These are phyloP conservation scores for Drosophila mercatorum DNA, from an alignment of 2,888 invertebrate species.

Conservation along the genomic window DNA sequence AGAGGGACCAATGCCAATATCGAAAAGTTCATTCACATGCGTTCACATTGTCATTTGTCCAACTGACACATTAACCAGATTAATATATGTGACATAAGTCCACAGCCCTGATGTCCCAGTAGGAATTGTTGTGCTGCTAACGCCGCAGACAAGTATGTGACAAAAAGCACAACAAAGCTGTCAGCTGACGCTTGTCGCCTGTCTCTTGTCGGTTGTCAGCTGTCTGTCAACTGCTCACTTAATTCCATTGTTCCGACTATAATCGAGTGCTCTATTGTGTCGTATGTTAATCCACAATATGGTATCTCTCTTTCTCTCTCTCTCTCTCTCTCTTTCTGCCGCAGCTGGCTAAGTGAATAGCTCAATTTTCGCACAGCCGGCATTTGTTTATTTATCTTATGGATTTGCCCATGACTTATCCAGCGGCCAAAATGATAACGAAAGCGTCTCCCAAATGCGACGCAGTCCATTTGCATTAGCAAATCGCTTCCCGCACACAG, in stretches of 20 bases:
- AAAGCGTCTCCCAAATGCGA: conserved; percentile 48
- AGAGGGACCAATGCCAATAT: conserved; percentile 13
- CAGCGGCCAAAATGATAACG: conserved; percentile 72
- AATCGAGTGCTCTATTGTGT: conserved; percentile 46
- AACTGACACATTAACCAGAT: conserved; percentile 69
- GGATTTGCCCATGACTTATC: conserved; percentile 76
- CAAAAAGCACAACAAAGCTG: conserved; percentile 26
- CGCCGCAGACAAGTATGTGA: conserved; percentile 8
- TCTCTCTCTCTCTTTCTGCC: not conserved
- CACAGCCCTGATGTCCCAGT: conserved; percentile 45
- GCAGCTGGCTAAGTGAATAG: conserved; percentile 44
- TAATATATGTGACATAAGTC: conserved; percentile 25
- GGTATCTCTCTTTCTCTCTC: not conserved
- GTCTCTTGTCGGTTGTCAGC: conserved; percentile 21
- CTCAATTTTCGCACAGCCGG: conserved; percentile 40
- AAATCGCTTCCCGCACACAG: conserved; percentile 58
- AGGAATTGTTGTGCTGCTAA: conserved; percentile 8
- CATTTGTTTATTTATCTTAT: conserved; percentile 52
- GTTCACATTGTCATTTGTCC: conserved; percentile 41
- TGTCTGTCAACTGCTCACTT: conserved; percentile 66
- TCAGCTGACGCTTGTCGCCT: conserved; percentile 2
- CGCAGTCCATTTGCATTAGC: conserved; percentile 62
- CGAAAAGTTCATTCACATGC: conserved; percentile 58
- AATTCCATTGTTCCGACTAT: conserved; percentile 51
- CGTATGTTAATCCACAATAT: conserved; percentile 39